phyloP scores from a whole-genome alignment of 1,140 invertebrate species.

The Lepidurus arcticus region DNA sequence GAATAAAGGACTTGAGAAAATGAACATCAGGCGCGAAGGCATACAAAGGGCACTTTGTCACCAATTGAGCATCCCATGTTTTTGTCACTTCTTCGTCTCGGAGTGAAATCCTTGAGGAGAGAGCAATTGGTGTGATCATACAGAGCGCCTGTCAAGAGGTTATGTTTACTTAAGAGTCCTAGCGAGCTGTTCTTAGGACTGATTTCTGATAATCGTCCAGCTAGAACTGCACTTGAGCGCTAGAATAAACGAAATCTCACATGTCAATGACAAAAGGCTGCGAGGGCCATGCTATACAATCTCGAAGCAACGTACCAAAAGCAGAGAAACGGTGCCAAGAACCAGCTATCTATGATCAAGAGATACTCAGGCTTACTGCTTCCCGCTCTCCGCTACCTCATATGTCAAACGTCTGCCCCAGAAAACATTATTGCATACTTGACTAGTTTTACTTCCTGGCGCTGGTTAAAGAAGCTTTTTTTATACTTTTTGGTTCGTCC shows the following conservation, averaged over 20 bases:
- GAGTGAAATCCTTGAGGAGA: neutral
- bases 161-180: neutral
- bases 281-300: neutral
- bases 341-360: conserved; percentile 7
- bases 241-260: neutral
- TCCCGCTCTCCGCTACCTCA: neutral
- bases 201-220: no score
- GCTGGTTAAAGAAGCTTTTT: neutral
- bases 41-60: neutral
- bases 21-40: neutral
- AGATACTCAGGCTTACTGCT: neutral
- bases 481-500: no score
- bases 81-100: neutral
- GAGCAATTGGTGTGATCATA: neutral
- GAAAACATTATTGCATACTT: conserved; percentile 20
- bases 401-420: neutral
- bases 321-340: conserved; percentile 1
- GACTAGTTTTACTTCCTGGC: neutral
- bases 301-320: neutral
- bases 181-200: no score
- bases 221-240: neutral
- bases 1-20: neutral
- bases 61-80: neutral
- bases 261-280: neutral
- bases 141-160: neutral